Evolutionary conservation across 2,113 vertebrate genomes (phyloP).

Genomic region (Archocentrus centrarchus): DNA sequence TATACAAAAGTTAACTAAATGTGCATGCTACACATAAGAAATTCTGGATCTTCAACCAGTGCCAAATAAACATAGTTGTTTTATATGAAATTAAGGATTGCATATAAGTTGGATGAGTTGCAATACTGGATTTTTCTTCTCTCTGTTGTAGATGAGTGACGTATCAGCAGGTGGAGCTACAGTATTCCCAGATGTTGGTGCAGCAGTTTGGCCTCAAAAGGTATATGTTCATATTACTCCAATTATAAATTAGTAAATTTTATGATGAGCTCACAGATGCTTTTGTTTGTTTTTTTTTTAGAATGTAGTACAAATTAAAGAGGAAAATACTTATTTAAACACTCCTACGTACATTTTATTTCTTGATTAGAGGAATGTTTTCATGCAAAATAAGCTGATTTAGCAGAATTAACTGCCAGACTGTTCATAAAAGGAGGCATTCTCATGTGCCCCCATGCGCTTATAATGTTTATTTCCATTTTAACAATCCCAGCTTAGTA

Average conservation of each 20-base stretch:
- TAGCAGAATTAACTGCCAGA: neutral
- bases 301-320: neutral
- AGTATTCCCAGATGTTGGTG: slow-evolving; percentile 97
- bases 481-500: neutral
- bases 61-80: neutral
- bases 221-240: slow-evolving; percentile 67
- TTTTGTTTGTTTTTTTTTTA: too few species aligned
- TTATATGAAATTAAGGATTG: neutral
- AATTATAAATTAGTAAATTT: neutral
- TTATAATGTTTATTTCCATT: neutral
- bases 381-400: neutral
- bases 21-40: neutral
- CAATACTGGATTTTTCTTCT: neutral
- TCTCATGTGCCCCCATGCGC: neutral
- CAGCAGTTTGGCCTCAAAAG: slow-evolving; percentile 94
- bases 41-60: neutral
- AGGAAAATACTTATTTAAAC: neutral
- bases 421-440: neutral
- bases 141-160: slow-evolving; percentile 91
- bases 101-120: neutral
- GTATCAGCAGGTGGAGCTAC: slow-evolving; percentile 96
- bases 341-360: neutral
- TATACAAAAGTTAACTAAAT: neutral
- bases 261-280: neutral
- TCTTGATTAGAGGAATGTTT: neutral